Conservation (phyloP, 1,140 invertebrate species). For the Nasonia giraulti region DNA sequence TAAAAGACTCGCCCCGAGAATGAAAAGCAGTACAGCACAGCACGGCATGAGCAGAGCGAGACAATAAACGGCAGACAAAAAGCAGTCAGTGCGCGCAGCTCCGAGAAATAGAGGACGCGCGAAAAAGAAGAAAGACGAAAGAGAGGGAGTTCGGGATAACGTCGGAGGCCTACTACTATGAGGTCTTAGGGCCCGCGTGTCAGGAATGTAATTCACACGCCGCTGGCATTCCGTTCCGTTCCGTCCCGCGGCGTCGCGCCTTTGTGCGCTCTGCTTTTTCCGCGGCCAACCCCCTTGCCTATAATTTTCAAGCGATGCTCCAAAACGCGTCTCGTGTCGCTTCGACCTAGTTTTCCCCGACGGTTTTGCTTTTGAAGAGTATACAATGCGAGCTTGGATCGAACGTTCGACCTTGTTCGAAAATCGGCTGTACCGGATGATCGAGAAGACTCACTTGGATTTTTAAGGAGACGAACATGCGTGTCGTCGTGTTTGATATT, state of each 20-base stretch:
- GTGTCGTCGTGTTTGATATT: background rate
- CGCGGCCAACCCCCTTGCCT: slow-evolving; percentile 2
- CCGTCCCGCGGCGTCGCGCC: slow-evolving; percentile 59
- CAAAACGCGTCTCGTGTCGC: background rate
- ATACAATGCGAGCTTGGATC: background rate
- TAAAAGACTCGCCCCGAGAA: slow-evolving; percentile 28
- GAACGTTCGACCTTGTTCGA: background rate
- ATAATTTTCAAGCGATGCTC: slow-evolving; percentile 17
- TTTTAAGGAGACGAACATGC: background rate
- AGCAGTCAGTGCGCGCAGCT: slow-evolving; percentile 15
- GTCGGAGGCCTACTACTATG: background rate
- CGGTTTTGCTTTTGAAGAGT: background rate
- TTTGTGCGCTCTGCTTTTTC: slow-evolving; percentile 51
- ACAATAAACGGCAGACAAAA: slow-evolving; percentile 41
- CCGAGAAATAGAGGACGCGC: background rate
- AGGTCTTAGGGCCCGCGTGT: slow-evolving; percentile 56
- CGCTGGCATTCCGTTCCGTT: slow-evolving; percentile 65
- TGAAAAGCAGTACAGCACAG: slow-evolving; percentile 36
- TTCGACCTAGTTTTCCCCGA: background rate
- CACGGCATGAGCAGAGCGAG: background rate
- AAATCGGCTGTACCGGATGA: background rate
- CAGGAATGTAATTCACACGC: slow-evolving; percentile 71
- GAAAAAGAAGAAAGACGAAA: background rate
- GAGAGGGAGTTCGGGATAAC: background rate
- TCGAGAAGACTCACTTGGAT: background rate